Conservation (phyloP, 2,113 vertebrate species). For the Menura novaehollandiae region DNA sequence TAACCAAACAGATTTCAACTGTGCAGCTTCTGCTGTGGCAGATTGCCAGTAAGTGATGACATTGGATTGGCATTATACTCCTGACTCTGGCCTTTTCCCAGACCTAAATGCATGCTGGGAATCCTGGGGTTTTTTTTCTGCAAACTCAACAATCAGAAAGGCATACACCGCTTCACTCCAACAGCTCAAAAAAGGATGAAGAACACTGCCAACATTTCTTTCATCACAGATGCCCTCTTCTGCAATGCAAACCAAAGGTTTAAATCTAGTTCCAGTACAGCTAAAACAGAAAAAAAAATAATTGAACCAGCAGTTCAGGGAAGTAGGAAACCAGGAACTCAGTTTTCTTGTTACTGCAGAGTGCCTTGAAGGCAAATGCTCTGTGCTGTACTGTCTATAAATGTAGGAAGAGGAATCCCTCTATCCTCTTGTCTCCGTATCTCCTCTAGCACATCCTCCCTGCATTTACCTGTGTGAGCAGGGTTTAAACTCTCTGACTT, state of each 20-base stretch:
- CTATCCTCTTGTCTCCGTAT: neutral
- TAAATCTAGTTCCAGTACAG: neutral
- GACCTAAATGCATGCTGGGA: neutral
- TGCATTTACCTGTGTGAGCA: neutral
- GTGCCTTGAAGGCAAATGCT: neutral
- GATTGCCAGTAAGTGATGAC: neutral
- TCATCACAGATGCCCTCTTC: neutral
- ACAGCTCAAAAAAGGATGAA: neutral
- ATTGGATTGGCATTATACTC: neutral
- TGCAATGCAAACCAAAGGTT: neutral
- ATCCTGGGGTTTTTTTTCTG: neutral
- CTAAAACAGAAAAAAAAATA: neutral
- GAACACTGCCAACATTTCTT: neutral
- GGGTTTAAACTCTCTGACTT: too few species aligned
- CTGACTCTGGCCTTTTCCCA: constrained; percentile 6
- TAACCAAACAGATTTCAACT: neutral
- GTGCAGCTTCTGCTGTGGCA: neutral
- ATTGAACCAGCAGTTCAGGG: neutral
- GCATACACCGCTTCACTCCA: neutral
- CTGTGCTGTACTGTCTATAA: neutral
- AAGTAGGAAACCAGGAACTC: neutral
- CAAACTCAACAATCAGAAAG: neutral
- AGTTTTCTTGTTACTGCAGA: neutral
- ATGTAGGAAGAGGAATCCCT: neutral
- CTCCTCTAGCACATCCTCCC: neutral